Base-by-base conservation (phyloP, 2,113 vertebrate species). In the Verasper variegatus region DNA sequence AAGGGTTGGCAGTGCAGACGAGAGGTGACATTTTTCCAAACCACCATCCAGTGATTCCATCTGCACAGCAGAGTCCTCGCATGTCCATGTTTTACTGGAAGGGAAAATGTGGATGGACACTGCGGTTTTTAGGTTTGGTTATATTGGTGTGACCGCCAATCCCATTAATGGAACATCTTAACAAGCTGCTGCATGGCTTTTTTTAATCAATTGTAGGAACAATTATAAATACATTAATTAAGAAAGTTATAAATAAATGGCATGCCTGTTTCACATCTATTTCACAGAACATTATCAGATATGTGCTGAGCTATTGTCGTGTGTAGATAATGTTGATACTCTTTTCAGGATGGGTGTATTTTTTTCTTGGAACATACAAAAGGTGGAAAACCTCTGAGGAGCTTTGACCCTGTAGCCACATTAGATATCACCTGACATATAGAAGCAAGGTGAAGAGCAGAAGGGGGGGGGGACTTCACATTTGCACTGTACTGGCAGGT, bases 21-120 rank as follows among this genome's bases (percentile, higher is more conserved):
- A 64, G 82, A 87, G 84, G 80, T 86, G 86, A 90, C 82, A 81
- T 85, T 86, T 83, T 88, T 85, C 86, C 62, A 85, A 87, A 91
- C 76, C 70, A 63, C 69, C 70, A 81, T 82, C 74, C 69, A 74
- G 47, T 55, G 23, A 81, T 72, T 80, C 68, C 58, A 64, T 87
- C 70, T 84, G 26, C 78, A 80, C 55, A 15, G 69, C 56, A 45
- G 55, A 68, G 49, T 27, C 63, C 58, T 62, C 69, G 35, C 12
- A 42, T 57, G n/a, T 51, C 56, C 55, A 31, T 62, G 47, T 55
- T 78, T 76, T 24, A 58, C 45, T 49, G 27, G 42, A 70, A 54
- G 37, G 23, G 57, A 8, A 4, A 63, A 47, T 64, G 37, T 37
- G 31, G 49, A 31, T 47, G 7, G 23, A 55, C 20, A 5, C 3